phyloP scores from a whole-genome alignment of 2,797 vertebrate genomes.

The Diplodus sargus region DNA sequence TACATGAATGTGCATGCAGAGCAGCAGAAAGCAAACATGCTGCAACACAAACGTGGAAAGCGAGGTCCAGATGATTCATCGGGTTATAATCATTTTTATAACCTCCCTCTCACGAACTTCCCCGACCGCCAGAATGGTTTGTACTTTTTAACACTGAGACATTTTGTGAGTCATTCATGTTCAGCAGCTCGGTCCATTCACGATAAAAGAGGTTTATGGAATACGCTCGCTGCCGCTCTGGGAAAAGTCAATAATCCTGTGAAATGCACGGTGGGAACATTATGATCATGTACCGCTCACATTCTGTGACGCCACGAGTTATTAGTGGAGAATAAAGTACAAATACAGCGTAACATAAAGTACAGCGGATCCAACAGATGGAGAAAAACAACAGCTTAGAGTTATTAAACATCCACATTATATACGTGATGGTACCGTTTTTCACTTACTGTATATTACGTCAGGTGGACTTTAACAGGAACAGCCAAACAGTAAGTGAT shows the following conservation, averaged over 20 bases:
- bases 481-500: not conserved
- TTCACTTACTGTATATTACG: not conserved
- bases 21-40: not conserved
- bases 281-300: slow-evolving; percentile 37
- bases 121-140: slow-evolving; percentile 23
- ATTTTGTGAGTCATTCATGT: slow-evolving; percentile 41
- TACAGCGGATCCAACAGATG: not conserved
- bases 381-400: slow-evolving; percentile 38
- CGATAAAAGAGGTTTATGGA: slow-evolving; percentile 41
- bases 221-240: slow-evolving; percentile 24
- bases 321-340: slow-evolving; percentile 45
- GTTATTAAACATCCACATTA: slow-evolving; percentile 6
- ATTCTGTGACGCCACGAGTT: slow-evolving; percentile 28
- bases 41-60: not conserved
- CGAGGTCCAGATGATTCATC: slow-evolving; percentile 29
- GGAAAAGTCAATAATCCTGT: slow-evolving; percentile 55
- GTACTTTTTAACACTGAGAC: slow-evolving; percentile 6
- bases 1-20: not conserved
- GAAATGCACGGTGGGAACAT: slow-evolving; percentile 58
- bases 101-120: slow-evolving; percentile 13
- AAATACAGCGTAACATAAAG: not conserved
- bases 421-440: not conserved
- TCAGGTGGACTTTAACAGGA: not conserved
- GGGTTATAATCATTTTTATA: slow-evolving; percentile 15
- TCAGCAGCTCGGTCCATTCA: slow-evolving; percentile 5